These are phyloP conservation scores for Hiodon alosoides DNA, from an alignment of 2,113 vertebrate genomes.

Conservation along the genomic window DNA sequence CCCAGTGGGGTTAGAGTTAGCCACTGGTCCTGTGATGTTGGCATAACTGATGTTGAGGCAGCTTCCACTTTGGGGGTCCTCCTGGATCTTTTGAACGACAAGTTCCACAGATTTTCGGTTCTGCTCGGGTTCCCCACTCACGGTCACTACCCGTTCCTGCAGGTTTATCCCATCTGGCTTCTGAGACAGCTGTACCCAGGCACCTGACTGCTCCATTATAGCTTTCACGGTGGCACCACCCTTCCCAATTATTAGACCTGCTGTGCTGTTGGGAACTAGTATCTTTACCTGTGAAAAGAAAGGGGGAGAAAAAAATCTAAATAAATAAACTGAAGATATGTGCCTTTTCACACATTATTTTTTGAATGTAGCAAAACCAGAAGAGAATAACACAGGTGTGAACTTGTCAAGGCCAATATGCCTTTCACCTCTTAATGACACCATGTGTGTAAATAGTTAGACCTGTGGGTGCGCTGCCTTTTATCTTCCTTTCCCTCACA, in stretches of 20 bases:
- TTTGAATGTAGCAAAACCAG: too few relatives aligned
- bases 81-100: constrained; percentile 86
- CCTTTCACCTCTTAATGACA: background rate
- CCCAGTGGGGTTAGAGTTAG: constrained; percentile 83
- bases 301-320: constrained; percentile 43
- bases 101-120: constrained; percentile 84
- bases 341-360: too few relatives aligned
- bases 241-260: constrained; percentile 85
- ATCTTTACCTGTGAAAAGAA: constrained; percentile 76
- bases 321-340: constrained; percentile 46
- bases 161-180: constrained; percentile 85
- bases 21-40: constrained; percentile 82
- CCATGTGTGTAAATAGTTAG: background rate
- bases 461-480: background rate
- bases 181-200: constrained; percentile 85
- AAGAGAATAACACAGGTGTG: background rate
- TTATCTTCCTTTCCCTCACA: constrained; percentile 10
- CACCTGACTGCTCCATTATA: constrained; percentile 85
- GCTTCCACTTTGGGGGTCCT: constrained; percentile 83
- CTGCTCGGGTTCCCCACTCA: constrained; percentile 84
- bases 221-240: constrained; percentile 85
- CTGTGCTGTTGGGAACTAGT: constrained; percentile 87
- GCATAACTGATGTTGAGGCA: constrained; percentile 86
- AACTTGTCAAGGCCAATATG: background rate
- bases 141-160: constrained; percentile 84